A percentile compares a stretch with the other conserved stretches of the same genome.
phyloP scores from a whole-genome alignment of 1,140 invertebrate species.

The Saccostrea glomerata region DNA sequence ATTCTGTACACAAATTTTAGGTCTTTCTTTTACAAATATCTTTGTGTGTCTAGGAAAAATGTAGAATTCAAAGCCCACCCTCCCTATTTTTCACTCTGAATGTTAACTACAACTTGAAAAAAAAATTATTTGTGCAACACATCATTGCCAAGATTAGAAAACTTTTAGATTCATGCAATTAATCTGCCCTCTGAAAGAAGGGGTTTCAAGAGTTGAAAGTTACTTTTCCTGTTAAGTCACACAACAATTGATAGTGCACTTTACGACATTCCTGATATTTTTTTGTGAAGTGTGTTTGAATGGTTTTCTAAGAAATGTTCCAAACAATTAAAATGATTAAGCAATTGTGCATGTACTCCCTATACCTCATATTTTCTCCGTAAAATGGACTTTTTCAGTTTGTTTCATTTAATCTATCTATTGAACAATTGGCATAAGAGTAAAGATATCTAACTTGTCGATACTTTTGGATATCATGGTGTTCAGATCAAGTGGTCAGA shows the following conservation, averaged over 20 bases:
- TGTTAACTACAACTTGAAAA: constrained; percentile 9
- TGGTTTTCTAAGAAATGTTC: neutral
- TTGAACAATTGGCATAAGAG: no score
- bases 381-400: no score
- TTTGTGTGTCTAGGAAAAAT: neutral
- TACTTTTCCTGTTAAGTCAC: neutral
- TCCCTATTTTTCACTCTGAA: neutral
- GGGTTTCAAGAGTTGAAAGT: neutral
- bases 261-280: neutral
- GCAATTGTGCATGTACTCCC: no score
- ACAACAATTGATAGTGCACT: neutral
- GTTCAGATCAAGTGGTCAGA: no score
- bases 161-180: neutral
- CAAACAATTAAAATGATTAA: no score
- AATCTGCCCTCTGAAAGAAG: neutral
- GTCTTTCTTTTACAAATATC: neutral
- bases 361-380: no score
- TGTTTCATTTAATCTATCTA: no score
- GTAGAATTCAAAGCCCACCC: neutral
- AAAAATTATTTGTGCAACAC: neutral
- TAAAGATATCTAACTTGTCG: no score
- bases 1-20: neutral
- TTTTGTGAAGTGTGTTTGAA: neutral
- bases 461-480: no score
- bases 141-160: constrained; percentile 3